Percentiles rank a stretch among this genome's conserved stretches.
Conservation (phyloP, 2,797 vertebrate species). For the Momotus momota region DNA sequence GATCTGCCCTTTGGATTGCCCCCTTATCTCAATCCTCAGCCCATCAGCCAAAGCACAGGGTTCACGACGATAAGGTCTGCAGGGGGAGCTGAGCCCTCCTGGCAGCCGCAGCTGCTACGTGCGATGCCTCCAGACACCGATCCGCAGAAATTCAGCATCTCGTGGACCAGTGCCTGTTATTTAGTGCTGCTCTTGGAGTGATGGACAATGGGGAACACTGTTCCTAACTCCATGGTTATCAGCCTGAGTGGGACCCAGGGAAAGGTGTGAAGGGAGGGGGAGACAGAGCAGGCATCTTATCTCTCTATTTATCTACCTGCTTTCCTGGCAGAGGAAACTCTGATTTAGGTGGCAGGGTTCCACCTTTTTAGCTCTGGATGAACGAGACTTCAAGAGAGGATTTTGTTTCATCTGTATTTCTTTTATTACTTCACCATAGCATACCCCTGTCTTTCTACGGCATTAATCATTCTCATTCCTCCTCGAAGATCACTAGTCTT, state of each 20-base stretch:
- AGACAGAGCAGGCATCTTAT: neutral
- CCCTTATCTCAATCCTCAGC: neutral
- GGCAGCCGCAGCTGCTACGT: neutral
- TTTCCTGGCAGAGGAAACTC: neutral
- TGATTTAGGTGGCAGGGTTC: slow-evolving; percentile 36
- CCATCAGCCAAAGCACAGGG: neutral
- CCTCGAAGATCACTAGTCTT: neutral
- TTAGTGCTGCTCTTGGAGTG: neutral
- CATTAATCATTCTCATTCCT: slow-evolving; percentile 18
- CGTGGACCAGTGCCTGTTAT: fast-evolving
- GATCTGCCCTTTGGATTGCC: neutral
- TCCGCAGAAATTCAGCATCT: neutral
- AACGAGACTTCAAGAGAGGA: slow-evolving; percentile 45
- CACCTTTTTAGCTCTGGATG: slow-evolving; percentile 44
- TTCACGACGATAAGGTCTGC: fast-evolving
- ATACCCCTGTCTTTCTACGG: neutral
- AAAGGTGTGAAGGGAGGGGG: neutral
- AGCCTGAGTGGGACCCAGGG: neutral
- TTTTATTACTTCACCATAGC: slow-evolving; percentile 14
- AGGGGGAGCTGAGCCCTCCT: neutral
- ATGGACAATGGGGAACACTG: neutral
- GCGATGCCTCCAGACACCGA: neutral
- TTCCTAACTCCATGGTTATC: neutral
- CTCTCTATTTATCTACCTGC: neutral
- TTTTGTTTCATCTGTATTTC: slow-evolving; percentile 56